These are phyloP conservation scores for Lycodopsis pacificus DNA, from an alignment of 2,797 vertebrate species.

Conservation along the genomic window DNA sequence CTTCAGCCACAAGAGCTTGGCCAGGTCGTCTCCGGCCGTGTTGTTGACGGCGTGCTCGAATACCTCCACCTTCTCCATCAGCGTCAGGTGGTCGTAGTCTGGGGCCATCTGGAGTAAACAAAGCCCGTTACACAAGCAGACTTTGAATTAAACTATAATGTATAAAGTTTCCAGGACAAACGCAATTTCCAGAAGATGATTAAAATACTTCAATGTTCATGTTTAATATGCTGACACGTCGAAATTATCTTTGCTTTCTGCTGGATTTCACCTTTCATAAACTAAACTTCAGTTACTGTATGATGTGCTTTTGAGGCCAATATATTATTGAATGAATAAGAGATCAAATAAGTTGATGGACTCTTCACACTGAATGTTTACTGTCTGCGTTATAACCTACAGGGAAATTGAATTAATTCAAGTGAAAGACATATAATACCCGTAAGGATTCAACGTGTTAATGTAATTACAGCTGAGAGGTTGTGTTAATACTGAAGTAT, in stretches of 20 bases:
- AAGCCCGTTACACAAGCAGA: background rate
- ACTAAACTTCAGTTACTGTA: background rate
- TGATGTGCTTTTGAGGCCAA: background rate
- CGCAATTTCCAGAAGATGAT: background rate
- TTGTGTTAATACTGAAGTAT: constrained; percentile 2
- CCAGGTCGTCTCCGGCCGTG: constrained; percentile 96
- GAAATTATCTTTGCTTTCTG: background rate
- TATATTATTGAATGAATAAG: background rate
- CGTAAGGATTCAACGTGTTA: background rate
- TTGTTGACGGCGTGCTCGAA: constrained; percentile 99
- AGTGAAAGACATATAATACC: background rate
- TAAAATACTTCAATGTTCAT: background rate
- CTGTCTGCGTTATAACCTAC: background rate
- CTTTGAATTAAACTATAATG: background rate
- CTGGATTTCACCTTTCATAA: background rate
- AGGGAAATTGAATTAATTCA: background rate
- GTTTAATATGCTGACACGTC: background rate
- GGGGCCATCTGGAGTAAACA: constrained; percentile 92
- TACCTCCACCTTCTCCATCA: constrained; percentile 99
- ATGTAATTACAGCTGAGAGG: constrained; percentile 1
- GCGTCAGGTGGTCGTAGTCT: constrained; percentile 97
- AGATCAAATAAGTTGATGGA: background rate
- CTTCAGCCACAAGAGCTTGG: constrained; percentile 97
- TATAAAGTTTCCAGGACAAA: background rate
- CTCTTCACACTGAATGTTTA: background rate